phyloP scores from a whole-genome alignment of 2,888 invertebrate genomes.

The Thereva unica region DNA sequence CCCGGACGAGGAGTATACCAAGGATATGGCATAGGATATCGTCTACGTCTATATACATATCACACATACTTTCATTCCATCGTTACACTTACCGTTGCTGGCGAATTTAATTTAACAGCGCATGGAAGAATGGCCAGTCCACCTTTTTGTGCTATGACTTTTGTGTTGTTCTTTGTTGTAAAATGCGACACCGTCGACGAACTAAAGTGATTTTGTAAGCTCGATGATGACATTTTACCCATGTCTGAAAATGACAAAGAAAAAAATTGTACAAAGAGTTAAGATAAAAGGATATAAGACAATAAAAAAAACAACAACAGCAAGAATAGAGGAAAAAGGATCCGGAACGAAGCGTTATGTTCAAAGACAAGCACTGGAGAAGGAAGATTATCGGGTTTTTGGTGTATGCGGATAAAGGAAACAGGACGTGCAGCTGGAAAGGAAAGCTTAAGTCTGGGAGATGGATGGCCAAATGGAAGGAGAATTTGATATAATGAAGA shows the following conservation, averaged over 20 bases:
- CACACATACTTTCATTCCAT: neutral
- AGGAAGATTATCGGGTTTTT: too few species aligned
- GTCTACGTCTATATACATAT: neutral
- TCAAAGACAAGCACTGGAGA: too few species aligned
- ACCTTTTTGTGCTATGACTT: conserved; percentile 56
- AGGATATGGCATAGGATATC: neutral
- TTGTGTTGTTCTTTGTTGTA: conserved; percentile 56
- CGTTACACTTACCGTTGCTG: conserved; percentile 54
- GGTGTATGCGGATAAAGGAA: too few species aligned
- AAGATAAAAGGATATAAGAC: conserved; percentile 10
- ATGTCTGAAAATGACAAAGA: conserved; percentile 48
- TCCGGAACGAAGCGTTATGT: too few species aligned
- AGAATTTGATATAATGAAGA: too few species aligned
- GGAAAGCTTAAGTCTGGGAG: too few species aligned
- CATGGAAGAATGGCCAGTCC: conserved; percentile 57
- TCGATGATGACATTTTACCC: conserved; percentile 54
- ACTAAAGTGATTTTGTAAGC: conserved; percentile 54
- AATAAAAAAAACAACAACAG: too few species aligned
- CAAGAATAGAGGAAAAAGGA: too few species aligned
- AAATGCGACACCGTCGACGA: conserved; percentile 53
- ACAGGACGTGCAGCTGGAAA: too few species aligned
- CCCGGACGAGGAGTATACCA: neutral
- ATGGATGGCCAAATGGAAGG: too few species aligned
- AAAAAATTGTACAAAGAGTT: conserved; percentile 18
- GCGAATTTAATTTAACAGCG: conserved; percentile 57